Percentiles rank a stretch among this genome's conserved stretches.
Evolutionary conservation across 2,797 vertebrate species (phyloP).

Genomic region (Carcharodon carcharias): DNA sequence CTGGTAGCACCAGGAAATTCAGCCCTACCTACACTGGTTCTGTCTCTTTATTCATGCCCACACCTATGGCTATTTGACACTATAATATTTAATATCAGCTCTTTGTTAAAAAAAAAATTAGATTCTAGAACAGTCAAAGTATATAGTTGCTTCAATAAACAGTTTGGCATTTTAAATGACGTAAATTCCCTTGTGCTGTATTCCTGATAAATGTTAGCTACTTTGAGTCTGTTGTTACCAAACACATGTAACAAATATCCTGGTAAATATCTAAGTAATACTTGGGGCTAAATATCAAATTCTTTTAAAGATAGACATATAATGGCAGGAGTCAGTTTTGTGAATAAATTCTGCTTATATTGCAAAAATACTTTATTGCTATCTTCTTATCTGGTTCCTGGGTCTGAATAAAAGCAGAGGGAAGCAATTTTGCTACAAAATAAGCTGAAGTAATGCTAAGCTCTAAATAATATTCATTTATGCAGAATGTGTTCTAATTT

Average conservation of each 20-base stretch:
- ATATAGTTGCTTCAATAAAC: not conserved
- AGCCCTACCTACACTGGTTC: not conserved
- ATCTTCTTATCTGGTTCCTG: not conserved
- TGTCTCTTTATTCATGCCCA: not conserved
- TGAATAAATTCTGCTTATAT: not conserved
- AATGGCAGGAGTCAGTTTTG: not conserved
- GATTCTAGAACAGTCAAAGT: not conserved
- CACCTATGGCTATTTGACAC: not conserved
- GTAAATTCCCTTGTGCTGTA: not conserved
- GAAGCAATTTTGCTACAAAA: not conserved
- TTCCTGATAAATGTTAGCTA: not conserved
- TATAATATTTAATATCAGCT: not conserved
- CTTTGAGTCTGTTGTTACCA: not conserved
- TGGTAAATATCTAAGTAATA: not conserved
- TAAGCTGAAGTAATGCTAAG: constrained; percentile 3
- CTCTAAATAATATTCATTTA: constrained; percentile 13
- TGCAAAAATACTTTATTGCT: not conserved
- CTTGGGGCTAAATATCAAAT: not conserved
- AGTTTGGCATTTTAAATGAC: not conserved
- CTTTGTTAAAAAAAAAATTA: not conserved
- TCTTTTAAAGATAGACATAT: not conserved
- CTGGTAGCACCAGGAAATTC: too few species aligned
- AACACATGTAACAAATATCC: not conserved
- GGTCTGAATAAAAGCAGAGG: not conserved
- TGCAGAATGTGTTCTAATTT: not conserved